Evolutionary conservation across 1,140 invertebrate species (phyloP), one percentile per base, ranked within the genome.

Genomic region (Gyrodactylus salaris): DNA sequence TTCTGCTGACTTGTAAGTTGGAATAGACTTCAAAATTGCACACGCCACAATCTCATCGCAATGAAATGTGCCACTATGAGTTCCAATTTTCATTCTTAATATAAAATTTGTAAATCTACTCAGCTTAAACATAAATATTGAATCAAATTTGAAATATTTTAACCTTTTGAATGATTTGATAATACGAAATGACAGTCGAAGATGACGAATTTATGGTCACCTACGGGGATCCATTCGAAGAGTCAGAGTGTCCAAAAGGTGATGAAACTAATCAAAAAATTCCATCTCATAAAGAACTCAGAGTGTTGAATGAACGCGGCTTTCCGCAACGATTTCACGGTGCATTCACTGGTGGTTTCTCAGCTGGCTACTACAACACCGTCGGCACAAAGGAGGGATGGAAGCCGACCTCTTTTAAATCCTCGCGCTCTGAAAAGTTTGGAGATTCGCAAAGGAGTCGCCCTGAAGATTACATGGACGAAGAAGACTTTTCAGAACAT

Each of bases 271-370:
- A 54, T 16, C 7, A 54, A 16, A 54, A 54, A 16, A n/a, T 54
- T 54, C 34, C 34, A 16, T 54, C 34, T 7, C 34, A n/a, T 54
- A 54, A n/a, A n/a, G 34, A 70, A 26, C 69, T 16, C 7, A 7
- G 69, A 16, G 69, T 26, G 7, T 22, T 70, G 7, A 26, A 73
- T 69, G 72, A 73, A 69, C 23, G 26, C 23, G 72, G 72, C 26
- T 20, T n/a, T 1, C 21, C 72, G 1, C 21, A 26, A 20, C 81
- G 95, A 76, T 99, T 99, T 81, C 95, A 99, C 83, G 95, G 95
- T 34, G 94, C 94, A 0, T 99, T 99, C 79, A 99, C 93, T 1
- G 94, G 95, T 0, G 95, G 94, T 1, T 99, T 98, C 78, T 93
- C 91, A 68, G 94, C 95, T 26, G 95, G 95, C 0, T 95, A 89